phyloP scores from a whole-genome alignment of 1,140 invertebrate genomes.

The Penaeus chinensis region DNA sequence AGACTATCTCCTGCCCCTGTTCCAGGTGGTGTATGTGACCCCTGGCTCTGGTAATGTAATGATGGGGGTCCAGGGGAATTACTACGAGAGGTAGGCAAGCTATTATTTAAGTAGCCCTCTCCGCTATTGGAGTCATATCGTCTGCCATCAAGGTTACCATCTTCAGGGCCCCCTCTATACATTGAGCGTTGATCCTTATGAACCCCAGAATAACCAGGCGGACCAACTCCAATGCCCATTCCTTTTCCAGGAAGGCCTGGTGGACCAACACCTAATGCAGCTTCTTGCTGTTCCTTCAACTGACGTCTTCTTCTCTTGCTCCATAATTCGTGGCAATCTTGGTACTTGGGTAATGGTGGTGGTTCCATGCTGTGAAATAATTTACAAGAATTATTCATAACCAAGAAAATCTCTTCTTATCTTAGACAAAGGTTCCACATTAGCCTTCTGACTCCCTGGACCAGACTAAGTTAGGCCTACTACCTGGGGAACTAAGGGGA shows the following conservation, averaged over 20 bases:
- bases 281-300: slow-evolving; percentile 81
- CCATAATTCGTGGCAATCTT: slow-evolving; percentile 99
- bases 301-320: slow-evolving; percentile 90
- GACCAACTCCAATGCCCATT: slow-evolving; percentile 60
- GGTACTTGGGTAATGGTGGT: slow-evolving; percentile 89
- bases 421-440: not conserved
- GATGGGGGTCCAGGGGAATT: slow-evolving; percentile 34
- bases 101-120: slow-evolving; percentile 38
- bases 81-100: slow-evolving; percentile 36
- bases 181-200: slow-evolving; percentile 50
- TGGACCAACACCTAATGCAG: slow-evolving; percentile 65
- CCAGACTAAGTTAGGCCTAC: not conserved
- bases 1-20: slow-evolving; percentile 51
- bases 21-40: slow-evolving; percentile 45
- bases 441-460: not conserved
- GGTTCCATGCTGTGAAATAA: slow-evolving; percentile 70
- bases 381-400: not conserved
- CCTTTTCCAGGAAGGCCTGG: slow-evolving; percentile 67
- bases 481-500: no score
- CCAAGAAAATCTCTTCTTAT: not conserved
- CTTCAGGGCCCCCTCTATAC: slow-evolving; percentile 38
- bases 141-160: slow-evolving; percentile 37
- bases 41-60: slow-evolving; percentile 31
- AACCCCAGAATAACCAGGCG: slow-evolving; percentile 44
- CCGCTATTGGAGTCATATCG: slow-evolving; percentile 34